phyloP scores from a whole-genome alignment of 2,113 vertebrate species.

The Perca fluviatilis region DNA sequence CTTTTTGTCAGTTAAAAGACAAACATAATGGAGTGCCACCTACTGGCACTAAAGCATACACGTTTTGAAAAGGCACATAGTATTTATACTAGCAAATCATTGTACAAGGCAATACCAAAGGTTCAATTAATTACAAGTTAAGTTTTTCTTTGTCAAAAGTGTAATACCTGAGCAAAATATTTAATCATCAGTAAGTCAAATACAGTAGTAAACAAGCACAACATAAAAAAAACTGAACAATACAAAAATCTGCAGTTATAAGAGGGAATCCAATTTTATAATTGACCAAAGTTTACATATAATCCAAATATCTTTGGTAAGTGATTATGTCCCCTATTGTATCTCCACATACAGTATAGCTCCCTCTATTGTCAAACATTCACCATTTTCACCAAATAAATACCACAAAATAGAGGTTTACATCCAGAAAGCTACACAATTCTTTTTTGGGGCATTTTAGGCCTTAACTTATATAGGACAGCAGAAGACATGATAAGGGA shows the following conservation, averaged over 20 bases:
- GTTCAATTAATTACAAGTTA: neutral
- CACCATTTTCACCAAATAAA: slow-evolving; percentile 63
- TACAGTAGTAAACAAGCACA: slow-evolving; percentile 53
- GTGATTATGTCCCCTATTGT: slow-evolving; percentile 1
- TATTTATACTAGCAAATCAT: slow-evolving; percentile 14
- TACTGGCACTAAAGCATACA: slow-evolving; percentile 53
- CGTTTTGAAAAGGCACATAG: slow-evolving; percentile 20
- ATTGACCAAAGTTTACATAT: slow-evolving; percentile 7
- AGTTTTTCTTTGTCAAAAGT: slow-evolving; percentile 9
- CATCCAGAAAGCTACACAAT: slow-evolving; percentile 32
- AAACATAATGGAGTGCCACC: slow-evolving; percentile 40
- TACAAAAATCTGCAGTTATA: slow-evolving; percentile 31
- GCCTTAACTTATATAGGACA: too few relatives aligned
- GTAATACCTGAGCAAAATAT: slow-evolving; percentile 70
- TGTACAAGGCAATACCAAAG: slow-evolving; percentile 9
- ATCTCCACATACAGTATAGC: slow-evolving; percentile 5
- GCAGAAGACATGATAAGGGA: too few relatives aligned
- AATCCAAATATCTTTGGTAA: slow-evolving; percentile 34
- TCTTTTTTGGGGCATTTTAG: too few relatives aligned
- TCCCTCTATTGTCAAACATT: slow-evolving; percentile 21
- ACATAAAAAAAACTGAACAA: slow-evolving; percentile 19
- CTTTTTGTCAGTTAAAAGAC: neutral
- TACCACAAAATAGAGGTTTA: slow-evolving; percentile 41
- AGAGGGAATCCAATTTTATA: slow-evolving; percentile 12
- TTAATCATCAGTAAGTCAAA: slow-evolving; percentile 29